Percentiles rank a stretch among this genome's conserved stretches.
These are phyloP conservation scores for Polyodon spathula DNA, from an alignment of 2,113 vertebrate species.

Conservation along the genomic window DNA sequence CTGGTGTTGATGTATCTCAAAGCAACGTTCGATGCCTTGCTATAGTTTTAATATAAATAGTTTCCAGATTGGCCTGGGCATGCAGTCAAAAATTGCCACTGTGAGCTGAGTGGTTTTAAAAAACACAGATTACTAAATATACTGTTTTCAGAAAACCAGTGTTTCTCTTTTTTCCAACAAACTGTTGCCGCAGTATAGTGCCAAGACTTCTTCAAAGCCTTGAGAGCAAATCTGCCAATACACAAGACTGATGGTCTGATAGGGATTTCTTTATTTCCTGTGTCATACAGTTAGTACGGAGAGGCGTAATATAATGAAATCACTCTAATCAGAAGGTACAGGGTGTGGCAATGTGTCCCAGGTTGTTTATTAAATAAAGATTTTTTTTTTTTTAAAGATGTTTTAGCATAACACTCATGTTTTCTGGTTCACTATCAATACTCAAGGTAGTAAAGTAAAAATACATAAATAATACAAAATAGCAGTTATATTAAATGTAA, in stretches of 20 bases:
- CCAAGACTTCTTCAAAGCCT: slow-evolving; percentile 9
- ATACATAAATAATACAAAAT: too few species aligned
- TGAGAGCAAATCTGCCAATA: slow-evolving; percentile 3
- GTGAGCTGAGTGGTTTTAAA: slow-evolving; percentile 29
- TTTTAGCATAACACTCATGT: too few species aligned
- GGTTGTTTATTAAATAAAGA: too few species aligned
- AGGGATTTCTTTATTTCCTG: neutral
- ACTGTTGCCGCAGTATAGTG: slow-evolving; percentile 15
- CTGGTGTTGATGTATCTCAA: slow-evolving; percentile 41
- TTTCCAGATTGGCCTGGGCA: slow-evolving; percentile 50
- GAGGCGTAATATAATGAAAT: too few species aligned
- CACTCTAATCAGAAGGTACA: too few species aligned
- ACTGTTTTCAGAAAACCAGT: slow-evolving; percentile 41
- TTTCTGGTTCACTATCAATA: too few species aligned
- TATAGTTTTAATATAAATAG: slow-evolving; percentile 49
- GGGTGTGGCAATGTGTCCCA: too few species aligned
- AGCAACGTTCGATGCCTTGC: slow-evolving; percentile 48
- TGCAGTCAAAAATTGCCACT: slow-evolving; percentile 15
- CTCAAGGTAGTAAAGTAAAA: too few species aligned
- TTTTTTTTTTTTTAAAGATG: too few species aligned
- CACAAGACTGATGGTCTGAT: slow-evolving; percentile 6
- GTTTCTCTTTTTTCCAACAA: neutral
- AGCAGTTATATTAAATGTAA: too few species aligned
- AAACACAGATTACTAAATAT: slow-evolving; percentile 34
- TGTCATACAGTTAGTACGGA: too few species aligned